A percentile compares a stretch with the other conserved stretches of the same genome.
phyloP scores from a whole-genome alignment of 2,113 vertebrate genomes.

The Pimephales promelas region DNA sequence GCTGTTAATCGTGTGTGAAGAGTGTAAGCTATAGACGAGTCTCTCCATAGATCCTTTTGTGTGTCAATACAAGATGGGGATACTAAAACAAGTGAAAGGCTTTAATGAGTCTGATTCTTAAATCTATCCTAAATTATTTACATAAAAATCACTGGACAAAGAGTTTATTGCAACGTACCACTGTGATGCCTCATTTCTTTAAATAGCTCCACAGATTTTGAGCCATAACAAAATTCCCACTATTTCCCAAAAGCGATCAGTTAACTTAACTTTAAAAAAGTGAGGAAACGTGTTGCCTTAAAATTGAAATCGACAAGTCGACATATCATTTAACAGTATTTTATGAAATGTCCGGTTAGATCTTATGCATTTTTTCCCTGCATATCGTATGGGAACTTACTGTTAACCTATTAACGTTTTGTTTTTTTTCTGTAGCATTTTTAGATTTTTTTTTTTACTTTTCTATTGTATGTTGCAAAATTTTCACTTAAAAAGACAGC shows the following conservation, averaged over 20 bases:
- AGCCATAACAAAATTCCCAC: neutral
- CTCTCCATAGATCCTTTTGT: neutral
- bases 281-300: too few relatives aligned
- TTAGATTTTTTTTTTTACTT: neutral
- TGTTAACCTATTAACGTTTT: too few relatives aligned
- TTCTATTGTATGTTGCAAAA: neutral
- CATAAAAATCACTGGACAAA: neutral
- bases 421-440: too few relatives aligned
- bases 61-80: neutral
- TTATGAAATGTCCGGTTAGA: too few relatives aligned
- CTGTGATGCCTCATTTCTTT: neutral
- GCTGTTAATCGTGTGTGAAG: neutral
- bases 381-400: too few relatives aligned
- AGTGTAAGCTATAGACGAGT: neutral
- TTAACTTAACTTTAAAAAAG: too few relatives aligned
- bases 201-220: neutral
- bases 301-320: too few relatives aligned
- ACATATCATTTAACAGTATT: too few relatives aligned
- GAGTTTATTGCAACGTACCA: neutral
- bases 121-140: neutral
- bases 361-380: too few relatives aligned
- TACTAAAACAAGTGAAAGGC: neutral
- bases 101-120: neutral
- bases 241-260: neutral
- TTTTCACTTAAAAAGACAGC: neutral